Evolutionary conservation across 2,113 vertebrate species (phyloP).

Genomic region (Charadrius vociferus): DNA sequence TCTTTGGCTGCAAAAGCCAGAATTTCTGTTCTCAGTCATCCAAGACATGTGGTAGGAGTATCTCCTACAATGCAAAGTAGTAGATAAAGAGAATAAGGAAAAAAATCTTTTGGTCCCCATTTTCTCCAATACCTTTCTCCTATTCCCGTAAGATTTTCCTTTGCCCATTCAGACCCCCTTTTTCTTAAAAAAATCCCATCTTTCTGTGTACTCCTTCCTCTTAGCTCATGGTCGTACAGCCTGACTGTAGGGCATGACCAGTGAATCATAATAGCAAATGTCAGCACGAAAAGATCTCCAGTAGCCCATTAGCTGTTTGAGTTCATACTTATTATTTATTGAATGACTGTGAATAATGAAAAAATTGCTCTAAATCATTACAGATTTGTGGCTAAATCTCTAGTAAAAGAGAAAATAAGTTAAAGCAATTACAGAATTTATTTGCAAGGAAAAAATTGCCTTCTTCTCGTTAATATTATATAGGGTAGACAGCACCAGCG

Average conservation of each 20-base stretch:
- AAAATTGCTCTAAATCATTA: constrained; percentile 44
- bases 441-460: neutral
- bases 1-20: neutral
- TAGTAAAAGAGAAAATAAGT: neutral
- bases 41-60: neutral
- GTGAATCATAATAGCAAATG: constrained; percentile 53
- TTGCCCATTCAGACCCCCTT: neutral
- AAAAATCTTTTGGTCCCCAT: neutral
- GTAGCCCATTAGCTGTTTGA: constrained; percentile 49
- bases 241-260: neutral
- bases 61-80: neutral
- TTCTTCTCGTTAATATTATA: neutral
- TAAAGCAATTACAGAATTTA: constrained; percentile 32
- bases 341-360: constrained; percentile 49
- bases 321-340: constrained; percentile 56
- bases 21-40: neutral
- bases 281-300: constrained; percentile 51
- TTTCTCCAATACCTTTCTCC: neutral
- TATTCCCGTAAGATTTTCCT: neutral
- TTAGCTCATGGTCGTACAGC: neutral
- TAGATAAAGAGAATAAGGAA: neutral
- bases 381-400: constrained; percentile 6
- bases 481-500: neutral
- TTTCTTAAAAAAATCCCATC: neutral
- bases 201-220: neutral